These are phyloP conservation scores for Zenarchopterus dispar DNA, from an alignment of 2,797 vertebrate species.

Conservation along the genomic window DNA sequence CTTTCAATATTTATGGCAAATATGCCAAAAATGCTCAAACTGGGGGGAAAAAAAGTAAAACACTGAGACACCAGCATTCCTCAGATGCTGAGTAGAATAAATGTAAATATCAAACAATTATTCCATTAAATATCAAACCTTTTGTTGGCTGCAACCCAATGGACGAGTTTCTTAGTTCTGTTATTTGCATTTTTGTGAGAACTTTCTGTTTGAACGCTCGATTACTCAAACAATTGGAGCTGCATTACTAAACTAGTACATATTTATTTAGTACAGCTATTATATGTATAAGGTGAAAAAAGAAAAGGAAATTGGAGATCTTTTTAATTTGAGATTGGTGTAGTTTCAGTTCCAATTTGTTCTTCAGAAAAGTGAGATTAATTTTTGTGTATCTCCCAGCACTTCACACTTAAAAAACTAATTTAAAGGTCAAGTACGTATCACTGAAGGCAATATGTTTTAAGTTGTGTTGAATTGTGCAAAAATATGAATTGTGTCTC, in stretches of 20 bases:
- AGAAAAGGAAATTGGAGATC: too few relatives aligned
- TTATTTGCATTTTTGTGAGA: background rate
- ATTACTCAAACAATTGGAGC: background rate
- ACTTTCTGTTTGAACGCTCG: background rate
- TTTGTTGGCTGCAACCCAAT: too few relatives aligned
- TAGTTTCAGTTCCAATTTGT: background rate
- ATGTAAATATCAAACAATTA: too few relatives aligned
- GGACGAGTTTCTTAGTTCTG: background rate
- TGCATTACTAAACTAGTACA: background rate
- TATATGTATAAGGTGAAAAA: too few relatives aligned
- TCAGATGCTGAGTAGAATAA: background rate
- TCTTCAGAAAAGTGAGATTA: background rate
- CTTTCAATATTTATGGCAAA: constrained; percentile 9
- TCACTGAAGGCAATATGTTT: background rate
- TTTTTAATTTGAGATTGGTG: too few relatives aligned
- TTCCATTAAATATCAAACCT: too few relatives aligned
- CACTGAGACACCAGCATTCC: background rate
- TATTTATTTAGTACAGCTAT: background rate
- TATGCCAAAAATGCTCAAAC: constrained; percentile 35
- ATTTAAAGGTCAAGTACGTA: constrained; percentile 2
- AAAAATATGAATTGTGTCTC: background rate
- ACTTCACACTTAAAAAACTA: background rate
- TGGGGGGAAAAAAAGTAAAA: constrained; percentile 6
- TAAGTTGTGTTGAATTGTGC: constrained; percentile 1
- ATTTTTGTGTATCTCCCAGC: too few relatives aligned